Percentiles rank a stretch among this genome's conserved stretches.
Evolutionary conservation across 2,113 vertebrate genomes (phyloP).

Genomic region (Vulpes lagopus): DNA sequence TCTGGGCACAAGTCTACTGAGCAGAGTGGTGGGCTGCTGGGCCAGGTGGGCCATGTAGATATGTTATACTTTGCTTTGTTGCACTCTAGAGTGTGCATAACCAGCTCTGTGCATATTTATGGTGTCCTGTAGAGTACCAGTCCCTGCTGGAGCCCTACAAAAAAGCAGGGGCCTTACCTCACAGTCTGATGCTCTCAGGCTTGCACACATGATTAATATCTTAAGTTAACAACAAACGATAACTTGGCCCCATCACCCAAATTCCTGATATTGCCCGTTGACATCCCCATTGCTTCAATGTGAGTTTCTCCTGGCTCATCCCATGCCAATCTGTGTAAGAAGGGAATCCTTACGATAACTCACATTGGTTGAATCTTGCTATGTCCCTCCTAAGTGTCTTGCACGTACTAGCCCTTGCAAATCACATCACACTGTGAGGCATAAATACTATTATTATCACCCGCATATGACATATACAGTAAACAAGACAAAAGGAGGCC

Average conservation of each 20-base stretch:
- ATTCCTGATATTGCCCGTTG: neutral
- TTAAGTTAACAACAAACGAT: neutral
- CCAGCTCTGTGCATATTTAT: neutral
- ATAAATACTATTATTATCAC: neutral
- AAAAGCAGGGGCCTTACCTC: neutral
- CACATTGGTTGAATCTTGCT: neutral
- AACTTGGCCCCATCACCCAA: rapidly evolving
- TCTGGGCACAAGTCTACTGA: neutral
- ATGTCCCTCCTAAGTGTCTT: neutral
- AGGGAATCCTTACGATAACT: no score
- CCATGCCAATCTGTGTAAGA: neutral
- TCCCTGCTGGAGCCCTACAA: neutral
- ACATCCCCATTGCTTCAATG: neutral
- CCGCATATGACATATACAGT: no score
- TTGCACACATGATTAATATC: neutral
- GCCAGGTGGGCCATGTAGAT: rapidly evolving
- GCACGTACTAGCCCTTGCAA: neutral
- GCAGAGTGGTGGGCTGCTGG: neutral
- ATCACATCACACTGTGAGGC: neutral
- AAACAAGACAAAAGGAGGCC: neutral
- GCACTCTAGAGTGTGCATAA: rapidly evolving
- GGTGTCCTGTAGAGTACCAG: neutral
- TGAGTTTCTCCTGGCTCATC: neutral
- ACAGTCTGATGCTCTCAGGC: rapidly evolving
- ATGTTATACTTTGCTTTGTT: rapidly evolving